Evolutionary conservation across 2,888 invertebrate genomes (phyloP).

Genomic region (Odiellus spinosus): DNA sequence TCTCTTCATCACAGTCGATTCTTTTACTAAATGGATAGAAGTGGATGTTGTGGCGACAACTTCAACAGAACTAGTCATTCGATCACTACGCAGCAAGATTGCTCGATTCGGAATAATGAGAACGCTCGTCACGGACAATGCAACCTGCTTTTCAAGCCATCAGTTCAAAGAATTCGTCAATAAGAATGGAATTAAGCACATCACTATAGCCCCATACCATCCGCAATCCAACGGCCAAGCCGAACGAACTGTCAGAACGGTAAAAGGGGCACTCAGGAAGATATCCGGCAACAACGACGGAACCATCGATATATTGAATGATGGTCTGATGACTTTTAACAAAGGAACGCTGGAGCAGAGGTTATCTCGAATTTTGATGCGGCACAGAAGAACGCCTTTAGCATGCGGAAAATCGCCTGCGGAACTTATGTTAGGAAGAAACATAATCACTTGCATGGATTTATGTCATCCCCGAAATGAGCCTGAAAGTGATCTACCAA

Average conservation of each 20-base stretch:
- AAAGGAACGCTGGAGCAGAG: too few species aligned
- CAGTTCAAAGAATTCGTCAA: conserved; percentile 21
- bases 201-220: conserved; percentile 19
- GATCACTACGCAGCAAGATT: conserved; percentile 18
- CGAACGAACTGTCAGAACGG: conserved; percentile 8
- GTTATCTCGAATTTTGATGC: too few species aligned
- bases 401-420: too few species aligned
- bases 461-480: too few species aligned
- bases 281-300: neutral
- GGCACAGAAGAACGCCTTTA: too few species aligned
- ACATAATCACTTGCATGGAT: too few species aligned
- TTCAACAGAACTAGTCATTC: conserved; percentile 16
- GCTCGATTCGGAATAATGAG: conserved; percentile 21
- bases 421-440: too few species aligned
- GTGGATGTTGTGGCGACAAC: conserved; percentile 17
- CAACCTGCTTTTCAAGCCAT: conserved; percentile 22
- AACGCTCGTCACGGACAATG: conserved; percentile 25
- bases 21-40: conserved; percentile 32
- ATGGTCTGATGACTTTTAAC: too few species aligned
- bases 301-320: too few species aligned
- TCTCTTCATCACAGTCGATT: conserved; percentile 29
- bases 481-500: too few species aligned
- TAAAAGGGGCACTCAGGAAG: neutral
- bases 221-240: conserved; percentile 23
- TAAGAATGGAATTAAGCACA: conserved; percentile 5